phyloP scores from a whole-genome alignment of 2,113 vertebrate species.

The Zapus hudsonius region DNA sequence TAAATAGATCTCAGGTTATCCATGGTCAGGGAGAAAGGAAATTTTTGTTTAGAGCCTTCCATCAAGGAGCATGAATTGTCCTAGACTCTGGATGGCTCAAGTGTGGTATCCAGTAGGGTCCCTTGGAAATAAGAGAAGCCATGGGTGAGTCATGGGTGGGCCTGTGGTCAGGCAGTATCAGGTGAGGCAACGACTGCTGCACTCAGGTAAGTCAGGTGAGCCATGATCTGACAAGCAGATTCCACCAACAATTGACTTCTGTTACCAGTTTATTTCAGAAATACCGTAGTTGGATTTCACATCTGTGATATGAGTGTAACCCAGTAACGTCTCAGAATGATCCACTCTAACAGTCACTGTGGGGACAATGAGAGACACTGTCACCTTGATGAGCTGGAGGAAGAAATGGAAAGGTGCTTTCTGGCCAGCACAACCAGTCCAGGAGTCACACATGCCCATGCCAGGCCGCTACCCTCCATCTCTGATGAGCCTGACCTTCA shows the following conservation, averaged over 20 bases:
- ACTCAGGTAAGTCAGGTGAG: too few species aligned
- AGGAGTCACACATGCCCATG: neutral
- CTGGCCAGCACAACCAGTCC: fast-evolving
- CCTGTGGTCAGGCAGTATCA: neutral
- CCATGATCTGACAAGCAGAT: neutral
- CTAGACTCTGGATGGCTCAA: neutral
- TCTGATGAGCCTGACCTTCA: too few species aligned
- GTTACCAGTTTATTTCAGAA: neutral
- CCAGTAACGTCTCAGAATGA: neutral
- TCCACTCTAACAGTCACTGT: neutral
- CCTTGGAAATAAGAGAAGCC: neutral
- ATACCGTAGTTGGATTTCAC: neutral
- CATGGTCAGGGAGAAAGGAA: neutral
- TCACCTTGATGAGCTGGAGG: neutral
- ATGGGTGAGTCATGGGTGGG: neutral
- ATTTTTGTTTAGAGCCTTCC: neutral
- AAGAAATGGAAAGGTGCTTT: neutral
- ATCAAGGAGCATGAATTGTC: neutral
- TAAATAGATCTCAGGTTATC: neutral
- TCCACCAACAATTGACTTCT: neutral
- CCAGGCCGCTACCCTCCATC: neutral
- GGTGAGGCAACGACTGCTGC: too few species aligned
- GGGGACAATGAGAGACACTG: neutral
- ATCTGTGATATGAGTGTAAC: neutral
- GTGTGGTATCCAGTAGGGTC: fast-evolving